Conservation (phyloP, 2,113 vertebrate species). For the Boleophthalmus pectinirostris region DNA sequence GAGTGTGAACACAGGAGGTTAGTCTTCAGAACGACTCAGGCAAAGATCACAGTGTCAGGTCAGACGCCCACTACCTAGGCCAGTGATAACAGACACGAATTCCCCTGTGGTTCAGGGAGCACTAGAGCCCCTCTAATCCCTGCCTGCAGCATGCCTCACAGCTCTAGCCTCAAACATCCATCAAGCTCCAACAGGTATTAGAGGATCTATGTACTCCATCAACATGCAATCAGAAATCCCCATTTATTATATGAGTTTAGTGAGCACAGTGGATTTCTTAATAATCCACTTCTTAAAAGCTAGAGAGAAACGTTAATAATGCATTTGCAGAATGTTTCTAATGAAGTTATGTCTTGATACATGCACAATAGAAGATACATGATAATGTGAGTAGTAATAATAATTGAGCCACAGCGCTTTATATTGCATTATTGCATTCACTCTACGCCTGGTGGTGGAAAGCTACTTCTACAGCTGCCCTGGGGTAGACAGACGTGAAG, state of each 20-base stretch:
- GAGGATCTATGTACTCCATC: slow-evolving; percentile 3
- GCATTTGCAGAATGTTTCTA: too few species aligned
- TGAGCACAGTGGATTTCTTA: not conserved
- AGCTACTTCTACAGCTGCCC: too few species aligned
- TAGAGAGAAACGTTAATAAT: not conserved
- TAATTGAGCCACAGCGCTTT: not conserved
- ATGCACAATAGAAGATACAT: not conserved
- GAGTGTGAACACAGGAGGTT: slow-evolving; percentile 10
- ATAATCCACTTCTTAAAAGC: not conserved
- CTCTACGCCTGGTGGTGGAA: too few species aligned
- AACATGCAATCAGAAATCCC: not conserved
- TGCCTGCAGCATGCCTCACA: not conserved
- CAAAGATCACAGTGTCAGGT: slow-evolving; percentile 4
- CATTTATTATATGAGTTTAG: not conserved
- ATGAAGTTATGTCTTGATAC: not conserved
- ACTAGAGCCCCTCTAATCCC: slow-evolving; percentile 18
- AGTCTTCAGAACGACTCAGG: slow-evolving; percentile 9
- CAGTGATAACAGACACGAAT: slow-evolving; percentile 10
- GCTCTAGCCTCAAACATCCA: slow-evolving; percentile 2
- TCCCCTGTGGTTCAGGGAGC: slow-evolving; percentile 6
- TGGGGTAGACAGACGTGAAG: too few species aligned
- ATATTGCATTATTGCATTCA: too few species aligned
- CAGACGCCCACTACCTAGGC: slow-evolving; percentile 3
- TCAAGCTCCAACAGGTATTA: slow-evolving; percentile 8
- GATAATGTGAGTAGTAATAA: not conserved